phyloP scores from a whole-genome alignment of 2,113 vertebrate genomes.

The Macquaria ambigua region DNA sequence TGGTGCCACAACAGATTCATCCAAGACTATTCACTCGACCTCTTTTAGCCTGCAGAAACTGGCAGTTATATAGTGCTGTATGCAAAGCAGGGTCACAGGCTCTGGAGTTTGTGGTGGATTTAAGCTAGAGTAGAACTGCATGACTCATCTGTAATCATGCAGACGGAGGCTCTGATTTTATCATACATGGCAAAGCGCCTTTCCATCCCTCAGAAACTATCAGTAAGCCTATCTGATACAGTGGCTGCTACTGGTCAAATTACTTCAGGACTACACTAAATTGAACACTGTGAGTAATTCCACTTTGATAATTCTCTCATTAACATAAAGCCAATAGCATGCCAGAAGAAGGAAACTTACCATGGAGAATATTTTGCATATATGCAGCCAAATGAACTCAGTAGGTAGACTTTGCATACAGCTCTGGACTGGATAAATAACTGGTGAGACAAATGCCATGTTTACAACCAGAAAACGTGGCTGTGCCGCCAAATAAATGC shows the following conservation, averaged over 20 bases:
- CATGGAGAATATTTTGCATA: constrained; percentile 10
- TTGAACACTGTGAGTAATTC: constrained; percentile 6
- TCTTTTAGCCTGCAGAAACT: constrained; percentile 2
- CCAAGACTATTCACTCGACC: not conserved
- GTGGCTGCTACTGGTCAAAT: not conserved
- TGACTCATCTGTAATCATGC: constrained; percentile 48
- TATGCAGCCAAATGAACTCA: not conserved
- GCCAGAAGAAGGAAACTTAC: not conserved
- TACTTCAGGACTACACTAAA: not conserved
- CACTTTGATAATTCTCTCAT: constrained; percentile 8
- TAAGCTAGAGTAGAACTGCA: constrained; percentile 9
- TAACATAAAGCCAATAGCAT: constrained; percentile 11
- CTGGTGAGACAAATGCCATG: constrained; percentile 30
- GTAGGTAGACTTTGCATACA: constrained; percentile 6
- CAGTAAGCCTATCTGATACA: not conserved
- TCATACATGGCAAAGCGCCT: not conserved
- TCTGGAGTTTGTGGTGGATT: constrained; percentile 15
- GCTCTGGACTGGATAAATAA: constrained; percentile 25
- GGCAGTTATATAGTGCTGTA: constrained; percentile 4
- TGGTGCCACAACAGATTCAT: constrained; percentile 14
- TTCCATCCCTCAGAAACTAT: not conserved
- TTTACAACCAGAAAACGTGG: constrained; percentile 8
- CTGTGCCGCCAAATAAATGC: constrained; percentile 29
- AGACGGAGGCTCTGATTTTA: constrained; percentile 27
- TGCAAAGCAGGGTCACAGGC: constrained; percentile 38